phyloP scores from a whole-genome alignment of 2,113 vertebrate species.

The Amblyopsis rosae region DNA sequence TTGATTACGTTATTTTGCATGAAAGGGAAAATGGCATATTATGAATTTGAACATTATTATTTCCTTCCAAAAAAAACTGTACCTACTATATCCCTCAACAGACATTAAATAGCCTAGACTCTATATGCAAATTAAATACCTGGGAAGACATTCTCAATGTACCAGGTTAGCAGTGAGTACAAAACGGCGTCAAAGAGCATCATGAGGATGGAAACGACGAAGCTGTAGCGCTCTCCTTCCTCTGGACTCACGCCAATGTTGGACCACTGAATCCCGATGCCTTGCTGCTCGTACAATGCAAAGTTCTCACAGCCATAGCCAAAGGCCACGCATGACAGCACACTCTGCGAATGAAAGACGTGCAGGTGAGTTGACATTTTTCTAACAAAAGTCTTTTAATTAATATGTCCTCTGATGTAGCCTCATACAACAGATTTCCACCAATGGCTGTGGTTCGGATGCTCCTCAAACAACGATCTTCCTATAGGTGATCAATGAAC shows the following conservation, averaged over 20 bases:
- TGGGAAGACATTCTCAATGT: conserved; percentile 96
- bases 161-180: conserved; percentile 92
- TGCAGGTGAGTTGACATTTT: neutral
- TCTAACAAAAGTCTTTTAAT: neutral
- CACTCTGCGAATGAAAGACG: conserved; percentile 76
- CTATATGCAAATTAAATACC: conserved; percentile 69
- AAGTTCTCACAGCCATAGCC: conserved; percentile 95
- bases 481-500: conserved; percentile 4
- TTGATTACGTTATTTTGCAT: neutral
- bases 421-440: neutral
- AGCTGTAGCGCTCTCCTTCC: conserved; percentile 85
- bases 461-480: neutral
- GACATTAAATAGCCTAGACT: no score
- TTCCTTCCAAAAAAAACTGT: neutral
- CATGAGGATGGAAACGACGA: conserved; percentile 86
- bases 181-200: conserved; percentile 87
- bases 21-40: neutral
- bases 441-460: no score
- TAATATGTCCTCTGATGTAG: neutral
- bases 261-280: conserved; percentile 91
- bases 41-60: neutral
- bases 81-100: neutral
- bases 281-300: conserved; percentile 90
- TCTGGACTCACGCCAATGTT: conserved; percentile 85
- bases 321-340: conserved; percentile 94